phyloP scores from a whole-genome alignment of 2,888 invertebrate genomes.

The Crematogaster levior region DNA sequence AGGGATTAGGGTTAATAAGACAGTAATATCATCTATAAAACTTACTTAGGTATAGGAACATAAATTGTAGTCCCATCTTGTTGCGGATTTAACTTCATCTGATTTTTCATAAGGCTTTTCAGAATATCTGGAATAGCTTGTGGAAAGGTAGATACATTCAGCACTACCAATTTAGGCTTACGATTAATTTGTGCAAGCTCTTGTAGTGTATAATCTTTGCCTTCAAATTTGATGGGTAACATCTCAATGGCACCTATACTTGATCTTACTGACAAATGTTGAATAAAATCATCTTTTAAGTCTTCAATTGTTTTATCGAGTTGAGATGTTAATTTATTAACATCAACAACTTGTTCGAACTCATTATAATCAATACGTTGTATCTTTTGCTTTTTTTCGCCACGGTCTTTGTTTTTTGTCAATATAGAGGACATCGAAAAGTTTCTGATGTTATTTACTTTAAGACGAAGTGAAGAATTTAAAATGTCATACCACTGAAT shows the following conservation, averaged over 20 bases:
- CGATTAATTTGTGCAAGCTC: constrained; percentile 95
- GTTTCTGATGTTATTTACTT: not conserved
- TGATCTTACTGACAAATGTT: constrained; percentile 93
- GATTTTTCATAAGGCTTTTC: constrained; percentile 92
- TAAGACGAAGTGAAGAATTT: not conserved
- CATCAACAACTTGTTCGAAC: constrained; percentile 90
- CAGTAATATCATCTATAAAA: too few species aligned
- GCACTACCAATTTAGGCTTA: constrained; percentile 94
- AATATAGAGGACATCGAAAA: constrained; percentile 57
- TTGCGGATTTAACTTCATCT: constrained; percentile 97
- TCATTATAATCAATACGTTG: constrained; percentile 91
- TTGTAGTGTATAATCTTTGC: constrained; percentile 93
- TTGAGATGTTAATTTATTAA: constrained; percentile 89
- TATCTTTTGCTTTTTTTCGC: constrained; percentile 84
- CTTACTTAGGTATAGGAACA: constrained; percentile 95
- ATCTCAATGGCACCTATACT: constrained; percentile 93
- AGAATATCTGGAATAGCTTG: constrained; percentile 94
- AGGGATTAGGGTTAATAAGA: too few species aligned
- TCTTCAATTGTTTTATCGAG: constrained; percentile 90
- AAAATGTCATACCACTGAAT: not conserved
- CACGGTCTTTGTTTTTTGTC: constrained; percentile 76
- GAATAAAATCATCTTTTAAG: constrained; percentile 92
- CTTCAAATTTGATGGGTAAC: constrained; percentile 91
- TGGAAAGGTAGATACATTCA: constrained; percentile 94
- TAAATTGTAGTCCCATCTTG: constrained; percentile 97